Evolutionary conservation across 2,888 invertebrate genomes (phyloP), one percentile per base, ranked within the genome.

Genomic region (Microctonus brassicae): DNA sequence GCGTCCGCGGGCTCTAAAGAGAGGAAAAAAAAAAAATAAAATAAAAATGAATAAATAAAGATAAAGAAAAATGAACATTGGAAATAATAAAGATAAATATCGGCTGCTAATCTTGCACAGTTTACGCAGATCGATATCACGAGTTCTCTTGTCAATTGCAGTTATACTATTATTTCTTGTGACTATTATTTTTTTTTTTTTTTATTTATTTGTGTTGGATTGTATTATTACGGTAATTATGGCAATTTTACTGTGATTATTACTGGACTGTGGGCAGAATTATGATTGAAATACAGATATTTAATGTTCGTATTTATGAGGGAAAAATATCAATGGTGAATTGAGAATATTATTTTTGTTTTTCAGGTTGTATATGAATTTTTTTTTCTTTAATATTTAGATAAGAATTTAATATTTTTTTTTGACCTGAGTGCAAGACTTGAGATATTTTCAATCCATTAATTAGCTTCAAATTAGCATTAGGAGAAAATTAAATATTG

Each of bases 41-140:
- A 34, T 36, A 61, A 53, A 39, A 53, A 55, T n/a, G n/a, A n/a
- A n/a, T n/a, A n/a, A n/a, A n/a, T n/a, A n/a, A n/a, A n/a, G n/a
- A n/a, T n/a, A n/a, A 61, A 36, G 39, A 36, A 53, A 33, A 39
- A 47, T 52, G 17, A 33, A 13, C 13, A 3, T 39, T 3, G n/a
- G n/a, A 13, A 58, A 29, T 6, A 64, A 47, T 47, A 64, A 29
- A 29, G 52, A 52, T 29, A 9, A 42, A 42, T 29, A 47, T 29
- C 29, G 29, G 57, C 64, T 71, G 73, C 76, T 76, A 76, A 76
- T 76, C 74, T 73, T 71, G 70, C 67, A 66, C 76, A 70, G n/a
- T 76, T 76, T 76, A 76, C 76, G 73, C 74, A 74, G 76, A 76
- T 76, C 73, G 73, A 73, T 76, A 76, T 76, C 76, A 73, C 74